These are phyloP conservation scores for Isichthys henryi DNA, from an alignment of 2,113 vertebrate species.

Conservation along the genomic window DNA sequence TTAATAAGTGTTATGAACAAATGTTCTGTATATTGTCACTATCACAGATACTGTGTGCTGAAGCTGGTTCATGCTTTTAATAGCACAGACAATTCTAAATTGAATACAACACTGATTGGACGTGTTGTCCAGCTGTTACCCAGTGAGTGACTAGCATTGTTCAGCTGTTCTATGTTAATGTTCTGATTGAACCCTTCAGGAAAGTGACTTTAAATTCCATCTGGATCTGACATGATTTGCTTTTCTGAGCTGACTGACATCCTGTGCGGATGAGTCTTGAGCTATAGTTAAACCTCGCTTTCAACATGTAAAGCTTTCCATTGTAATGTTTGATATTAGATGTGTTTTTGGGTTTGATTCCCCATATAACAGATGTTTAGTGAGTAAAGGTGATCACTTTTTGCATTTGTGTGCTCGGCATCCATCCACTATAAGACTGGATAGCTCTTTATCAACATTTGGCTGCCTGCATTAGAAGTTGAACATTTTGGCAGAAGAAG, in stretches of 20 bases:
- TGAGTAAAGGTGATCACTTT: conserved; percentile 1
- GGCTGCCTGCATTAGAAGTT: not conserved
- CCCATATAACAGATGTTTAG: not conserved
- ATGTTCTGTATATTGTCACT: not conserved
- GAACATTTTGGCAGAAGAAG: conserved; percentile 3
- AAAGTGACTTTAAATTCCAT: not conserved
- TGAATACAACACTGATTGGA: not conserved
- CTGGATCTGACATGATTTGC: not conserved
- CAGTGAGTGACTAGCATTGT: not conserved
- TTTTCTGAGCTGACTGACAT: not conserved
- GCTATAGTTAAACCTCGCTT: conserved; percentile 11
- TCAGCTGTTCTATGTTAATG: not conserved
- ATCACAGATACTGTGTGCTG: not conserved
- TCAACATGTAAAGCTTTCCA: conserved; percentile 18
- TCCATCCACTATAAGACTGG: not conserved
- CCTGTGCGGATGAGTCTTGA: conserved; percentile 18
- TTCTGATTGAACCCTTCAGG: conserved; percentile 17
- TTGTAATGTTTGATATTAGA: conserved; percentile 23
- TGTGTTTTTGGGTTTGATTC: conserved; percentile 9
- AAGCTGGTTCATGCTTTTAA: not conserved
- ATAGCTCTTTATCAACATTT: not conserved
- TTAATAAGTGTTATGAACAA: not conserved
- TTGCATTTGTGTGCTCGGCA: not conserved
- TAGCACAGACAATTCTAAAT: not conserved
- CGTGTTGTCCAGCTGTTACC: not conserved